These are phyloP conservation scores for Eupithecia inturbata DNA, from an alignment of 2,888 invertebrate genomes.

Conservation along the genomic window DNA sequence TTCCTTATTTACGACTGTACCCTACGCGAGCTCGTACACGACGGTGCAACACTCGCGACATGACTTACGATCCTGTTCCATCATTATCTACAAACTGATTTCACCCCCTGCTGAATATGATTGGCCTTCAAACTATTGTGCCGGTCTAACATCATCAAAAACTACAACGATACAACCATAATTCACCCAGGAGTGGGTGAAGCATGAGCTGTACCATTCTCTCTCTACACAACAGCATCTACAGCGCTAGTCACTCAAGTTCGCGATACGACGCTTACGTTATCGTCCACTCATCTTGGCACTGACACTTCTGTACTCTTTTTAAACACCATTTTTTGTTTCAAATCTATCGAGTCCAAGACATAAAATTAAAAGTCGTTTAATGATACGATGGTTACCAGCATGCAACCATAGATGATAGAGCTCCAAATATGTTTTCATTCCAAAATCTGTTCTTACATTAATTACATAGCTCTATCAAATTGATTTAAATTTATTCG, in stretches of 20 bases:
- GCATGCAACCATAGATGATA: too few species aligned
- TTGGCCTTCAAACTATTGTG: neutral
- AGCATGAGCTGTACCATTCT: too few species aligned
- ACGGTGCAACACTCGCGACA: neutral
- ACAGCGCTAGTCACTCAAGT: neutral
- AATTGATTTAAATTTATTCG: neutral
- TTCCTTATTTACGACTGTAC: conserved; percentile 21
- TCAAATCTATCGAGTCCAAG: neutral
- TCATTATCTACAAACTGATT: neutral
- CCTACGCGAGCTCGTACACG: conserved; percentile 6
- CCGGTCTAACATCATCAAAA: neutral
- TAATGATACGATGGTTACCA: too few species aligned
- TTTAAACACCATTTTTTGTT: neutral
- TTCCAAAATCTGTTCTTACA: neutral
- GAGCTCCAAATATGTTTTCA: neutral
- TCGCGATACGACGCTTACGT: too few species aligned
- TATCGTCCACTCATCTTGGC: neutral
- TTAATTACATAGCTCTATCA: neutral
- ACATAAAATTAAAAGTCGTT: too few species aligned
- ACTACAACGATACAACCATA: neutral
- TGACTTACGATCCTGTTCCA: neutral
- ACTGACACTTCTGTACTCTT: neutral
- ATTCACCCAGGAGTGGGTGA: too few species aligned
- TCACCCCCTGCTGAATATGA: neutral
- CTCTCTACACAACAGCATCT: too few species aligned